These are phyloP conservation scores for Ambastaia sidthimunki DNA, from an alignment of 2,797 vertebrate species.

Conservation along the genomic window DNA sequence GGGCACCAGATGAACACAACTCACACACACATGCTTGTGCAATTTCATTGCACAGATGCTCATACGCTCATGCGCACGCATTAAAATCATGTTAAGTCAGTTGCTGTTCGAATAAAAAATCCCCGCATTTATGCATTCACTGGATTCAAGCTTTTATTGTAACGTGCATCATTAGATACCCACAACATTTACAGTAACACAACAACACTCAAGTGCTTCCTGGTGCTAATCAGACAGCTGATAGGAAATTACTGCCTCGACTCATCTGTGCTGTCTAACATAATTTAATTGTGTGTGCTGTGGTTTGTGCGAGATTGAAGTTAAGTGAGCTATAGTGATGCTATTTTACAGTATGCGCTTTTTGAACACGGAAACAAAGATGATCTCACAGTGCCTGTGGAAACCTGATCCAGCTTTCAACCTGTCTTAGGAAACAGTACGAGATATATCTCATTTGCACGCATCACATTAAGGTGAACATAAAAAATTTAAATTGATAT, in stretches of 20 bases:
- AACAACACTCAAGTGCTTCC: neutral
- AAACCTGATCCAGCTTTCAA: conserved; percentile 3
- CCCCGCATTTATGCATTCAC: neutral
- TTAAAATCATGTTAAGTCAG: neutral
- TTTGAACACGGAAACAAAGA: conserved; percentile 6
- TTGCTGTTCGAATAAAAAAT: neutral
- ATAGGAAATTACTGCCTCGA: neutral
- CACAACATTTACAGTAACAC: conserved; percentile 7
- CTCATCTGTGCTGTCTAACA: conserved; percentile 29
- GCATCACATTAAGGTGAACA: neutral
- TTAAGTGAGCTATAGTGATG: conserved; percentile 32
- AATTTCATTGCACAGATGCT: neutral
- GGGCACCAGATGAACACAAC: conserved; percentile 55
- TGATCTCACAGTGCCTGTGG: neutral
- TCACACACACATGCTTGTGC: conserved; percentile 9
- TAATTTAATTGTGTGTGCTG: conserved; percentile 27
- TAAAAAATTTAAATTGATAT: neutral
- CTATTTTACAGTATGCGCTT: neutral
- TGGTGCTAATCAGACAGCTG: neutral
- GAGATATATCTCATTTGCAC: neutral
- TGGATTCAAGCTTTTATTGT: neutral
- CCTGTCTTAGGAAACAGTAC: neutral
- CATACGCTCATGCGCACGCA: neutral
- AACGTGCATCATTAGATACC: neutral
- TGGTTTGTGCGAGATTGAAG: conserved; percentile 8